Evolutionary conservation across 2,113 vertebrate species (phyloP).

Genomic region (Istiophorus platypterus): DNA sequence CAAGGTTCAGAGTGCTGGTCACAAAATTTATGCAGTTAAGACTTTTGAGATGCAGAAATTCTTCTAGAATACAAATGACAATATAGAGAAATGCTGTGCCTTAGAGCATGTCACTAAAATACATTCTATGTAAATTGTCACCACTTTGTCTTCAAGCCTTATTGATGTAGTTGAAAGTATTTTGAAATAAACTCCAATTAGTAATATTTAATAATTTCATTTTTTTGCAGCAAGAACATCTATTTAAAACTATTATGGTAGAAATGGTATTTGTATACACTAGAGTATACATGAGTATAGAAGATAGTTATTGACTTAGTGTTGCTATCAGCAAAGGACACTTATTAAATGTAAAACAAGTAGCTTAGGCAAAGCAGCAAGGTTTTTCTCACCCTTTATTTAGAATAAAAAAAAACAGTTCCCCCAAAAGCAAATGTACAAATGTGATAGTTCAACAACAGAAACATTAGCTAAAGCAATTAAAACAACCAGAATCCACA

Average conservation of each 20-base stretch:
- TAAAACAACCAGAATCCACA: conserved; percentile 36
- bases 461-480: conserved; percentile 71
- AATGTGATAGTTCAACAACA: conserved; percentile 70
- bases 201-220: not conserved
- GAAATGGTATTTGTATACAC: not conserved
- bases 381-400: conserved; percentile 78
- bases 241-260: not conserved
- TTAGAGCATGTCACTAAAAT: conserved; percentile 31
- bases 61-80: no score
- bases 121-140: not conserved
- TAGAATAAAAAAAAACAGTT: conserved; percentile 79
- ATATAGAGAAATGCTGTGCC: conserved; percentile 31
- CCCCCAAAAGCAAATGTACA: conserved; percentile 83
- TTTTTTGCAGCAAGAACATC: not conserved
- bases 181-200: conserved; percentile 51
- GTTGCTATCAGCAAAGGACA: not conserved
- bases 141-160: conserved; percentile 10
- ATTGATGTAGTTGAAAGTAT: conserved; percentile 22
- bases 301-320: not conserved
- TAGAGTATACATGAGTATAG: not conserved
- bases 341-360: not conserved
- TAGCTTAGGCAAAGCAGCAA: not conserved
- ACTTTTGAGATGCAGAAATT: not conserved
- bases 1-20: no score
- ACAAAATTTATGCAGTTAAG: no score